Conservation (phyloP, 1,140 invertebrate genomes). For the Sitodiplosis mosellana region DNA sequence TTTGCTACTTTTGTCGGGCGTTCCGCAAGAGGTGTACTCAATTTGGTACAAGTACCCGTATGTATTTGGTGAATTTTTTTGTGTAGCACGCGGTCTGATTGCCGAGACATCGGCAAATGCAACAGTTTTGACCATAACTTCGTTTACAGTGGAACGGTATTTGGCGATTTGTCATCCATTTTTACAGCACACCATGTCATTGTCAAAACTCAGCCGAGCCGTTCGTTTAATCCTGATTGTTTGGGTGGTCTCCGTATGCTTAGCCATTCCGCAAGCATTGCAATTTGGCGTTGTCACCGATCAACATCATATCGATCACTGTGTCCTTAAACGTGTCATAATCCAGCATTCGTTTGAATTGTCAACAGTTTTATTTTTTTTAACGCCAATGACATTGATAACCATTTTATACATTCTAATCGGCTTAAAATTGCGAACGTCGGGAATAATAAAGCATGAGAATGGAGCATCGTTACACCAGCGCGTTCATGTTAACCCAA, state of each 20-base stretch:
- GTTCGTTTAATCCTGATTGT: slow-evolving; percentile 48
- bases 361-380: slow-evolving; percentile 56
- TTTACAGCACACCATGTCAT: slow-evolving; percentile 66
- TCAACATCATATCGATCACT: neutral
- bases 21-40: slow-evolving; percentile 14
- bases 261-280: slow-evolving; percentile 63
- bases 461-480: neutral
- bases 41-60: slow-evolving; percentile 81
- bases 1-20: slow-evolving; percentile 48
- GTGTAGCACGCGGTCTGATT: slow-evolving; percentile 61
- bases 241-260: slow-evolving; percentile 48
- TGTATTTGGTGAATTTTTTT: slow-evolving; percentile 70
- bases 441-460: slow-evolving; percentile 16
- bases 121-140: slow-evolving; percentile 79
- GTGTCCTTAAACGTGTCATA: slow-evolving; percentile 28
- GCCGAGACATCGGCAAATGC: slow-evolving; percentile 86
- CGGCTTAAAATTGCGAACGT: slow-evolving; percentile 39
- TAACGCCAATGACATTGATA: slow-evolving; percentile 56
- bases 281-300: slow-evolving; percentile 30
- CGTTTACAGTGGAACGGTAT: slow-evolving; percentile 89
- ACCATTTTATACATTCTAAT: slow-evolving; percentile 51
- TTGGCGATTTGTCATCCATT: slow-evolving; percentile 89
- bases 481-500: neutral
- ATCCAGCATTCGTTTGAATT: slow-evolving; percentile 46
- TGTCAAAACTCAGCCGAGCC: slow-evolving; percentile 45